Evolutionary conservation across 2,888 invertebrate species (phyloP).

Genomic region (Laspeyria flexula): DNA sequence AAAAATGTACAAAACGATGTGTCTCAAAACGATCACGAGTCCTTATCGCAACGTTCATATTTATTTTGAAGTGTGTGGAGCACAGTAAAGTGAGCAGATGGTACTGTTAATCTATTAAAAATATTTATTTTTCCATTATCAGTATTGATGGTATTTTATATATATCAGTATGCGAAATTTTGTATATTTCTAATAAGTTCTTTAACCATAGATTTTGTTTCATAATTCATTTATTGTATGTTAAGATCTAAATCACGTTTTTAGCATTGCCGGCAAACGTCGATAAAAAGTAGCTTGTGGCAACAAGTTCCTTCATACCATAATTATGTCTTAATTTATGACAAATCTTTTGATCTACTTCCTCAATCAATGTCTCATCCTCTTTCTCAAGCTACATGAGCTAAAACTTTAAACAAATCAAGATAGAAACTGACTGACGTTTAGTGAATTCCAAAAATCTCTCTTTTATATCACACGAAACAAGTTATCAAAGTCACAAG

Average conservation of each 20-base stretch:
- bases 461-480: conserved; percentile 38
- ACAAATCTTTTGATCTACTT: neutral
- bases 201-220: no score
- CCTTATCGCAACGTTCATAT: conserved; percentile 40
- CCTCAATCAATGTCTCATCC: neutral
- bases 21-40: conserved; percentile 24
- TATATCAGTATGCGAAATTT: no score
- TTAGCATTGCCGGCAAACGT: no score
- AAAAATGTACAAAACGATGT: conserved; percentile 71
- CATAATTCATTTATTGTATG: no score
- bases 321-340: no score
- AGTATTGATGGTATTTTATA: no score
- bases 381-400: neutral
- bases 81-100: neutral
- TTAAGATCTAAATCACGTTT: no score
- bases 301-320: no score
- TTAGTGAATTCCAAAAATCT: conserved; percentile 41
- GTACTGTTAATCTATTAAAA: neutral
- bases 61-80: conserved; percentile 36
- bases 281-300: no score
- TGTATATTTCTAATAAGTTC: no score
- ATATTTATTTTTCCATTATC: no score
- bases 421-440: conserved; percentile 14
- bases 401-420: neutral
- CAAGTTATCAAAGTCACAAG: conserved; percentile 33